Base-by-base conservation (phyloP, 1,140 invertebrate genomes). In the Drosophila punjabiensis region DNA sequence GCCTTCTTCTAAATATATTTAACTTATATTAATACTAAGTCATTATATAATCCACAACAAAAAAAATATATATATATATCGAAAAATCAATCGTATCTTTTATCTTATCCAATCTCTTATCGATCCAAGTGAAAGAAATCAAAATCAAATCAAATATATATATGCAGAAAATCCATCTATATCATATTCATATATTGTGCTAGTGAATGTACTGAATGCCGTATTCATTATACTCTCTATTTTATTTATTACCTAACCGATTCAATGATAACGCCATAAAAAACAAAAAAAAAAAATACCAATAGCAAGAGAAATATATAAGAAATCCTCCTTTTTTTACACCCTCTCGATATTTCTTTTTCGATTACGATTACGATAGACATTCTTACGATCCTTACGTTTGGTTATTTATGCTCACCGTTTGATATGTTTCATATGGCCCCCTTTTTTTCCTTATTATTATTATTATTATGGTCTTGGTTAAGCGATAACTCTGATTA, bases 201-300 rank as follows among this genome's bases (percentile, higher is more conserved):
- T 93, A 93, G 92, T 93, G 92, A 93, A 93, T 93, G 92, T 93
- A 93, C 78, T 93, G 92, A 93, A 93, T 93, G 92, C 92, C 89
- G 88, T 92, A 92, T 91, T 91, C 91, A 93, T 91, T 87, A 89
- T 85, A 85, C 81, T 90, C 81, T 89, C 85, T 85, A 85, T 58
- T 85, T 89, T 85, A 85, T 90, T 89, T 89, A 78, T 81, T 90
- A 92, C 55, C 82, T 90, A 94, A 94, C 93, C 94, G 93, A 94
- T 94, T 91, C 93, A 94, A 71, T 68, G 63, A 67, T 71, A 71
- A 71, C 63, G 64, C 48, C 67, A 70, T 67, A 32, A 5, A 68
- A 62, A 48, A 43, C 9, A n/a, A n/a, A n/a, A 43, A 14, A 5
- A 47, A 48, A 28, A 28, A 64, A 94, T 24, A 24, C 94, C 94